Percentiles rank a stretch among this genome's conserved stretches.
phyloP scores from a whole-genome alignment of 53 echinoderm and acorn worm genomes.

The Zoroaster sp. region DNA sequence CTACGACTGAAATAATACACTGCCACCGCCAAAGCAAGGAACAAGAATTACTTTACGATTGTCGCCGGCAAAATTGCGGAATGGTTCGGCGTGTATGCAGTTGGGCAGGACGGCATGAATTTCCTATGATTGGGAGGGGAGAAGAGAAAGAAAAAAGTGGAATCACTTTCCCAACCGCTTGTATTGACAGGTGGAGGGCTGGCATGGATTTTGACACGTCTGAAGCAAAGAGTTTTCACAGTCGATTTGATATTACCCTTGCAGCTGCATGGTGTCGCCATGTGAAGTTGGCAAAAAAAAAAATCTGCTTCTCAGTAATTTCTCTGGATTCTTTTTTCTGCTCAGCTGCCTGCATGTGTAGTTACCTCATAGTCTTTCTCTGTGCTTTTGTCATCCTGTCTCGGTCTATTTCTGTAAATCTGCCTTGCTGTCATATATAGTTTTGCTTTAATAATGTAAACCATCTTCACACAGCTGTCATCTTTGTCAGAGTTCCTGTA shows the following conservation, averaged over 20 bases:
- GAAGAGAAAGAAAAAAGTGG: not conserved
- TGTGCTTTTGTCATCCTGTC: too few relatives aligned
- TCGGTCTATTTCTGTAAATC: too few relatives aligned
- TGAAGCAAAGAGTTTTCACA: conserved; percentile 15
- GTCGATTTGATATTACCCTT: not conserved
- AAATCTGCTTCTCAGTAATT: too few relatives aligned
- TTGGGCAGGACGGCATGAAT: not conserved
- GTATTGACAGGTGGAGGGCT: conserved; percentile 19
- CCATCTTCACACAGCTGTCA: too few relatives aligned
- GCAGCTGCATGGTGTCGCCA: not conserved
- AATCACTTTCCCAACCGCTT: conserved; percentile 5
- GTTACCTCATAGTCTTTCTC: too few relatives aligned
- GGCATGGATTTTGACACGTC: conserved; percentile 25
- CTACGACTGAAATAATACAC: conserved; percentile 27
- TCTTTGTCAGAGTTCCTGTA: too few relatives aligned
- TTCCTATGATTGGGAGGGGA: not conserved
- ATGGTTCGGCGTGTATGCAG: not conserved
- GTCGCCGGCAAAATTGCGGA: not conserved
- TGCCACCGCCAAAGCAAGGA: conserved; percentile 3
- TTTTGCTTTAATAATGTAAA: too few relatives aligned
- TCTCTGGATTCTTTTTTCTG: too few relatives aligned
- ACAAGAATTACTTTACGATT: not conserved
- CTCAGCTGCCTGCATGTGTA: too few relatives aligned
- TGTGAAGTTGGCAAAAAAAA: too few relatives aligned
- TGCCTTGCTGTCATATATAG: too few relatives aligned